Percentiles rank a stretch among this genome's conserved stretches.
phyloP scores from a whole-genome alignment of 2,888 invertebrate genomes.

The Cinara cedri region DNA sequence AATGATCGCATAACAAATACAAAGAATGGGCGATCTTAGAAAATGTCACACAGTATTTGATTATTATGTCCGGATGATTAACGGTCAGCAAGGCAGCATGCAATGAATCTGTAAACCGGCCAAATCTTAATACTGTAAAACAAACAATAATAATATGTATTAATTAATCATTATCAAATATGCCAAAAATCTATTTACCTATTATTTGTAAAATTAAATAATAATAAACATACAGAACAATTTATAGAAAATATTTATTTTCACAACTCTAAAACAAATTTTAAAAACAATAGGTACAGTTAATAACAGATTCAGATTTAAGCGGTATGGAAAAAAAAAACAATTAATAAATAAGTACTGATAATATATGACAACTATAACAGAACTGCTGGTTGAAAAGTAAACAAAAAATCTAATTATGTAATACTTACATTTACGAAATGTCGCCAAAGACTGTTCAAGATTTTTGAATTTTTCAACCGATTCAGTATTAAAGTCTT shows the following conservation, averaged over 20 bases:
- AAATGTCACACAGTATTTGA: slow-evolving; percentile 76
- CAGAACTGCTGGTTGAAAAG: neutral
- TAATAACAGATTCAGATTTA: no score
- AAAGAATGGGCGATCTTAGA: slow-evolving; percentile 81
- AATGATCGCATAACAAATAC: slow-evolving; percentile 83
- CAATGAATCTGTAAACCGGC: slow-evolving; percentile 81
- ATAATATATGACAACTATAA: no score
- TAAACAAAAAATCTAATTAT: slow-evolving; percentile 9
- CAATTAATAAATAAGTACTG: no score
- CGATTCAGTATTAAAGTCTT: slow-evolving; percentile 69
- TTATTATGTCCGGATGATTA: slow-evolving; percentile 73
- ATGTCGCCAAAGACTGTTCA: slow-evolving; percentile 82
- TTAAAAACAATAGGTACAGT: no score
- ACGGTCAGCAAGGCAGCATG: slow-evolving; percentile 76
- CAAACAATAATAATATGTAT: slow-evolving; percentile 59
- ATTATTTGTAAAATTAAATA: neutral
- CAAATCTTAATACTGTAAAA: slow-evolving; percentile 79
- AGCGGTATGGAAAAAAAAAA: no score
- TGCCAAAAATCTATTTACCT: no score
- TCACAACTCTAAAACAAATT: no score
- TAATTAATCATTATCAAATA: no score
- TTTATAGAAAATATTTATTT: no score
- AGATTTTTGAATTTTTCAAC: slow-evolving; percentile 79
- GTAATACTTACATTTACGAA: slow-evolving; percentile 76
- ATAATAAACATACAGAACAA: neutral